Percentiles rank a stretch among this genome's conserved stretches.
phyloP scores from a whole-genome alignment of 1,140 invertebrate genomes.

The Eulimnadia texana region DNA sequence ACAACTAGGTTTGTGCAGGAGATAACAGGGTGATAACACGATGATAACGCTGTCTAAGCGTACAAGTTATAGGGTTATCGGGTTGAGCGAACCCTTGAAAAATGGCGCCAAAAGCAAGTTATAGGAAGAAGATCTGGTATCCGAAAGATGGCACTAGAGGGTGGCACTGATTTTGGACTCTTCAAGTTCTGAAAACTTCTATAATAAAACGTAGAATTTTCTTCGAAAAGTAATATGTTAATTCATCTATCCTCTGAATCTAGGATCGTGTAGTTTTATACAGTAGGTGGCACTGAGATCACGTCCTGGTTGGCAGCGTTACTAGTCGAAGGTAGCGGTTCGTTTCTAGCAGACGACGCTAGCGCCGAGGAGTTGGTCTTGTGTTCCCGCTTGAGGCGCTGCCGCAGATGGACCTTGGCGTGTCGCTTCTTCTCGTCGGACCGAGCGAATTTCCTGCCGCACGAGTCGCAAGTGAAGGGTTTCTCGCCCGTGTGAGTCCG shows the following conservation, averaged over 20 bases:
- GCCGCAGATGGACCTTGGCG: slow-evolving; percentile 94
- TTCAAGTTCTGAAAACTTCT: too few species aligned
- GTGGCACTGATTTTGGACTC: too few species aligned
- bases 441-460: slow-evolving; percentile 92
- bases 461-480: slow-evolving; percentile 95
- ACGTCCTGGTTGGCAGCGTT: slow-evolving; percentile 1
- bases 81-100: too few species aligned
- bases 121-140: too few species aligned
- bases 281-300: slow-evolving; percentile 10
- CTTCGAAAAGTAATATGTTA: background rate
- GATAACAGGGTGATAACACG: too few species aligned
- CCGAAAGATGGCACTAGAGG: too few species aligned
- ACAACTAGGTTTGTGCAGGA: too few species aligned
- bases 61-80: too few species aligned
- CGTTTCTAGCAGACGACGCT: slow-evolving; percentile 12
- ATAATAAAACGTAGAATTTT: too few species aligned
- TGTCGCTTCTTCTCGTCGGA: slow-evolving; percentile 97
- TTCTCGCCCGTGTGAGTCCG: slow-evolving; percentile 92
- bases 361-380: slow-evolving; percentile 26
- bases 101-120: too few species aligned
- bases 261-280: background rate
- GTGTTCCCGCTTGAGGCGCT: slow-evolving; percentile 75
- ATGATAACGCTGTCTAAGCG: too few species aligned
- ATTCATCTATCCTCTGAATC: background rate
- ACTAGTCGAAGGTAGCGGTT: slow-evolving; percentile 3